These are phyloP conservation scores for Scaptomyza tumidula DNA, from an alignment of 2,888 invertebrate genomes.

Conservation along the genomic window DNA sequence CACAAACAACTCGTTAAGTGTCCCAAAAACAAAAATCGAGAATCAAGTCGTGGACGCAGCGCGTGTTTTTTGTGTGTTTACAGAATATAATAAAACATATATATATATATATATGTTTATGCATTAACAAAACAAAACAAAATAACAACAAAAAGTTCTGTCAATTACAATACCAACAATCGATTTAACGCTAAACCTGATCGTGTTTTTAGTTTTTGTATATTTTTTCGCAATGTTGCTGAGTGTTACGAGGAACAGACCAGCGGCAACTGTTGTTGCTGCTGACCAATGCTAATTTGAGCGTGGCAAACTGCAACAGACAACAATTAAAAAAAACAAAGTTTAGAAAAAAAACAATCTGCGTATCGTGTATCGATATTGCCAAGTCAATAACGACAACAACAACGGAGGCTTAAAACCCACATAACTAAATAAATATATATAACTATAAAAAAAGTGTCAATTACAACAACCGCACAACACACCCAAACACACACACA, in stretches of 20 bases:
- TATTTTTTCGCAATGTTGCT: conserved; percentile 30
- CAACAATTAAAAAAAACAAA: conserved; percentile 19
- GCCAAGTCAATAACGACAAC: conserved; percentile 35
- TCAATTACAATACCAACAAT: conserved; percentile 11
- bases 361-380: conserved; percentile 55
- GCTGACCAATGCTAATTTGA: conserved; percentile 53
- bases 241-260: conserved; percentile 15
- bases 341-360: conserved; percentile 42
- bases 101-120: neutral
- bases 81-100: neutral
- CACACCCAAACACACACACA: conserved; percentile 48
- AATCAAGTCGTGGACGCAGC: conserved; percentile 15
- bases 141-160: conserved; percentile 1
- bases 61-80: conserved; percentile 32
- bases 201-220: conserved; percentile 22
- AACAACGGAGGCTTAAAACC: conserved; percentile 26
- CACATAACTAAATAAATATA: conserved; percentile 25
- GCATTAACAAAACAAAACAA: neutral
- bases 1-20: conserved; percentile 27
- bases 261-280: conserved; percentile 18
- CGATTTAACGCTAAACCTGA: conserved; percentile 34
- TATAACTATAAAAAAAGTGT: conserved; percentile 62
- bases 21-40: conserved; percentile 6
- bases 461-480: conserved; percentile 72
- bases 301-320: conserved; percentile 9